Percentiles rank a stretch among this genome's conserved stretches.
phyloP scores from a whole-genome alignment of 2,113 vertebrate species.

The Lamprologus speciosus region DNA sequence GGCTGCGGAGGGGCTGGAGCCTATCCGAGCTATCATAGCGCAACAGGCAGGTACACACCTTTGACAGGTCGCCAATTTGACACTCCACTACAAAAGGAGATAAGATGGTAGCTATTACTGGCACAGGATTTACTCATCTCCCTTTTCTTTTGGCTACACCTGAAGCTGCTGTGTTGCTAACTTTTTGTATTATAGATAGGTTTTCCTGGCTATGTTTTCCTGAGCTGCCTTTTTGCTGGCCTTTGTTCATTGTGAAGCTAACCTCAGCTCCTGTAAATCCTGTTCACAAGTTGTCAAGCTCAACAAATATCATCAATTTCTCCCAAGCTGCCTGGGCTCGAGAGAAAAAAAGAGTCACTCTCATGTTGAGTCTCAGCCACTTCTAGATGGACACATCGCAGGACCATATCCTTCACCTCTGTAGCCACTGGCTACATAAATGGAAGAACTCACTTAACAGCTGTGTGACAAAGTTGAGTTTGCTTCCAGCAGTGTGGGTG shows the following conservation, averaged over 20 bases:
- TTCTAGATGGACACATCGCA: background rate
- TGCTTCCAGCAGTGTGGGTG: background rate
- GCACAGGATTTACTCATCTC: background rate
- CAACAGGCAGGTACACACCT: background rate
- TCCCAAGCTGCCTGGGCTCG: background rate
- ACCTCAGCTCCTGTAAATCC: background rate
- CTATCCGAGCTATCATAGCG: background rate
- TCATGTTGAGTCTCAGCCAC: background rate
- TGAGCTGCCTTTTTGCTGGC: background rate
- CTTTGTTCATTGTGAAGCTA: background rate
- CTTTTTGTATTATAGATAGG: background rate
- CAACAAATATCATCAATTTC: background rate
- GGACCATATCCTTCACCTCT: background rate
- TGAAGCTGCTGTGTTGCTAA: background rate
- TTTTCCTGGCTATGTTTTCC: background rate
- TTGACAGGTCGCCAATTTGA: background rate
- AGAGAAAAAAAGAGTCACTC: background rate
- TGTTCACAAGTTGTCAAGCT: background rate
- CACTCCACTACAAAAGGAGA: background rate
- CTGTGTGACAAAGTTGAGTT: background rate
- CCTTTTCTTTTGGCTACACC: background rate
- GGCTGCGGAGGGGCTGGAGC: rapidly evolving
- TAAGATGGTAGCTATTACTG: background rate
- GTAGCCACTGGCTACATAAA: background rate
- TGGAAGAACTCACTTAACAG: background rate